Evolutionary conservation across 2,888 invertebrate species (phyloP), one percentile per base, ranked within the genome.

Genomic region (Oscheius myriophilus): DNA sequence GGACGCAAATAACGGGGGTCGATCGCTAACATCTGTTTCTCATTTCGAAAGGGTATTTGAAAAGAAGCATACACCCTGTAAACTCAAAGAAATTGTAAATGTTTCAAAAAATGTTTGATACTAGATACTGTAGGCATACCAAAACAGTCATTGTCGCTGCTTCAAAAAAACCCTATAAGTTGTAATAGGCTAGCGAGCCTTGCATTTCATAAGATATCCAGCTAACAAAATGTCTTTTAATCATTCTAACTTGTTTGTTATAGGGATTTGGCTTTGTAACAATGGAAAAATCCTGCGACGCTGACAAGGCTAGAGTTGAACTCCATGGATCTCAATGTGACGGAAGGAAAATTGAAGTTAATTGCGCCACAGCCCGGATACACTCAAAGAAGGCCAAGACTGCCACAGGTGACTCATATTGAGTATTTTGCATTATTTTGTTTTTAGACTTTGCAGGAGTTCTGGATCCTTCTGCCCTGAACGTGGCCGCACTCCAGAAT

Each of bases 201-300:
- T n/a, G n/a, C n/a, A n/a, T n/a, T n/a, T n/a, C n/a, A n/a, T n/a
- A n/a, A n/a, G n/a, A n/a, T n/a, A n/a, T n/a, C n/a, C n/a, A n/a
- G n/a, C n/a, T n/a, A n/a, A n/a, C n/a, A n/a, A n/a, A n/a, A n/a
- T n/a, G n/a, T n/a, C n/a, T n/a, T n/a, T n/a, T 53, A 21, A 61
- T 2, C 49, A 39, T 49, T 4, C 9, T 33, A 33, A 33, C 16
- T 18, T 49, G 18, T 49, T 9, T 49, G 39, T 93, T 93, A 92
- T 94, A 98, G 97, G 98, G 98, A 92, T 98, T 98, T 93, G 97
- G 97, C 93, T 98, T 98, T 94, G 97, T 98, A 92, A 98, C 97
- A 92, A 98, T 98, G 94, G 96, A 96, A 92, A 95, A 94, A 93
- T 95, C 95, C 92, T 93, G 93, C 92, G 97, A 98, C 92, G 97